Base-by-base conservation (phyloP, 1,140 invertebrate genomes). In the Ephestia elutella region DNA sequence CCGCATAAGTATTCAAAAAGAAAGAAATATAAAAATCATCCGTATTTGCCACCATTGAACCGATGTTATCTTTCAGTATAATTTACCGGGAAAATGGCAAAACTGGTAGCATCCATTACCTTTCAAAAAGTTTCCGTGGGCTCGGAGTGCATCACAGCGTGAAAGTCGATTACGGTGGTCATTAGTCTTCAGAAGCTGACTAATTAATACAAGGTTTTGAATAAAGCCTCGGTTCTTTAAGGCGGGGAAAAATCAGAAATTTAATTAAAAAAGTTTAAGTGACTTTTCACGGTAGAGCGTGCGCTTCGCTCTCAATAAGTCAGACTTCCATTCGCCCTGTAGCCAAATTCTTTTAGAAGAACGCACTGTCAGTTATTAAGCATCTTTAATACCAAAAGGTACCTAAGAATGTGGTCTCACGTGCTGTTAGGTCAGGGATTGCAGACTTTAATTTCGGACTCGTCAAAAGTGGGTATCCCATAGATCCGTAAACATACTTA, bases 231-330 rank as follows among this genome's bases (percentile, higher is more conserved):
- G 54, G 81, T 76, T 76, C 70, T 60, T 75, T 64, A 67, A 67
- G 66, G 68, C 62, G 78, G 59, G 75, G 71, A 84, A 86, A 87
- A 85, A 85, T 81, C 77, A 70, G 73, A 85, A 87, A 85, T 85
- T 84, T 87, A 87, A 87, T 87, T 87, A 86, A 87, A 85, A 84
- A 86, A 87, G 82, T 85, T 87, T 75, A 83, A 86, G 84, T 85
- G 81, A 82, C 77, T 85, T 85, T 86, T 80, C 81, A 84, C 80
- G 73, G 78, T 66, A 62, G 73, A 77, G 73, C 74, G 78, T 79
- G 71, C 78, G 70, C 74, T 65, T 70, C 63, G 66, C 66, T 73
- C 74, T 71, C 73, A 80, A 78, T 84, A 83, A 83, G 75, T 80
- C 75, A 78, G 57, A 64, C 71, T 82, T 81, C 71, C 75, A 77